These are phyloP conservation scores for Colius striatus DNA, from an alignment of 2,113 vertebrate species.

Conservation along the genomic window DNA sequence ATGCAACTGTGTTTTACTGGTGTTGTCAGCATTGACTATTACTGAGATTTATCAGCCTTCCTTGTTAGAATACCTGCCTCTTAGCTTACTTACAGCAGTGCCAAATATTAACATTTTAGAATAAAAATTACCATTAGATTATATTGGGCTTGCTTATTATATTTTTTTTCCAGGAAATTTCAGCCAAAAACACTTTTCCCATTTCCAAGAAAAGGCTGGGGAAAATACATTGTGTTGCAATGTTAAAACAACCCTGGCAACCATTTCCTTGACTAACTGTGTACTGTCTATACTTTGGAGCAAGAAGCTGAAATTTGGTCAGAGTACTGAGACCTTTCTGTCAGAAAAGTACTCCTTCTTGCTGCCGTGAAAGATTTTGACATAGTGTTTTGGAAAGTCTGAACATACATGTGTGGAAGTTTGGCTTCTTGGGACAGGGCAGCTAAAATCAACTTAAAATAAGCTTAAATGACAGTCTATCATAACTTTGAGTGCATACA, in stretches of 20 bases:
- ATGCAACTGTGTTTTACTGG: background rate
- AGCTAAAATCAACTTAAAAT: background rate
- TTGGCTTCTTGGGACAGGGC: background rate
- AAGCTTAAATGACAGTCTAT: background rate
- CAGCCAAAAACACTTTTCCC: background rate
- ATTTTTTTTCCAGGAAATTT: background rate
- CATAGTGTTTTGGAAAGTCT: background rate
- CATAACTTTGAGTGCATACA: background rate
- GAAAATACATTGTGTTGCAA: constrained; percentile 44
- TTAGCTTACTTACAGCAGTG: background rate
- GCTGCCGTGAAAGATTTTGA: background rate
- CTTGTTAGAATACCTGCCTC: background rate
- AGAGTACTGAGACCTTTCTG: background rate
- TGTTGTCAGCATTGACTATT: background rate
- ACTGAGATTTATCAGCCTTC: background rate
- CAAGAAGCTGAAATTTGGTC: background rate
- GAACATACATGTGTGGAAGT: background rate
- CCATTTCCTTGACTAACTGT: background rate
- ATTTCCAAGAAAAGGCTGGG: constrained; percentile 34
- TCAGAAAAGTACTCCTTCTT: background rate
- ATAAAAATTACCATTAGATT: background rate
- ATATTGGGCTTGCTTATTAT: background rate
- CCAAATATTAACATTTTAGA: background rate
- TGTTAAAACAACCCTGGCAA: constrained; percentile 8
- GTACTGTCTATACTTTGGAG: background rate